Percentiles rank a stretch among this genome's conserved stretches.
Conservation (phyloP, 1,140 invertebrate species). For the Drosophila auraria region DNA sequence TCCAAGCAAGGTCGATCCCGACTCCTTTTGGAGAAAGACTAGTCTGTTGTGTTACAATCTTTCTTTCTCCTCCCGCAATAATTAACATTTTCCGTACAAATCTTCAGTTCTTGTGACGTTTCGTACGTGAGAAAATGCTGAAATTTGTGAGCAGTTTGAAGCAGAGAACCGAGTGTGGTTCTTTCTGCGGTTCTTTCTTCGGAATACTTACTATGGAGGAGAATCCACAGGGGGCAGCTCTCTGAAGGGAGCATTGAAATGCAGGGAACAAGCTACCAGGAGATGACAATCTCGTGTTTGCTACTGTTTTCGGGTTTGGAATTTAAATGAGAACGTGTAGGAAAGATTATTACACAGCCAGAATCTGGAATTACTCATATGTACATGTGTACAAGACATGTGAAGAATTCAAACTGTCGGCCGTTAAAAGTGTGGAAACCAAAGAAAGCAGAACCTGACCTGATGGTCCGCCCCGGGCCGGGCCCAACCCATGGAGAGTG, state of each 20-base stretch:
- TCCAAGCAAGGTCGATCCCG: constrained; percentile 21
- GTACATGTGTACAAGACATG: constrained; percentile 17
- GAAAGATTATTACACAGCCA: constrained; percentile 16
- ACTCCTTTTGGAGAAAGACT: constrained; percentile 10
- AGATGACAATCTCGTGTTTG: constrained; percentile 44
- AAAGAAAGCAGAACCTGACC: constrained; percentile 14
- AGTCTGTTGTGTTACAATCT: not conserved
- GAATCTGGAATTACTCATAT: constrained; percentile 23
- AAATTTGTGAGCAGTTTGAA: constrained; percentile 18
- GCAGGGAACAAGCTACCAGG: constrained; percentile 63
- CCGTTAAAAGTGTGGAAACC: constrained; percentile 52
- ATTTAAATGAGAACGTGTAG: constrained; percentile 55
- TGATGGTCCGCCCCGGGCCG: not conserved
- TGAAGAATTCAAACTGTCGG: constrained; percentile 44
- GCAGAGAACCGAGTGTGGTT: constrained; percentile 12
- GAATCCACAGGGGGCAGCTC: constrained; percentile 16
- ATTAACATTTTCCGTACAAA: constrained; percentile 68
- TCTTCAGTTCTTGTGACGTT: constrained; percentile 28
- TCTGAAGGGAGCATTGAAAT: constrained; percentile 60
- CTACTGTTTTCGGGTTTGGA: constrained; percentile 45
- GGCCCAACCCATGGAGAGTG: constrained; percentile 38
- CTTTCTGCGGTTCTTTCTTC: constrained; percentile 11
- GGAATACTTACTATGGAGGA: not conserved
- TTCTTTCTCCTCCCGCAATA: constrained; percentile 32
- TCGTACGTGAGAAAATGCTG: constrained; percentile 72